These are phyloP conservation scores for Hippocampus zosterae DNA, from an alignment of 2,113 vertebrate species.

Conservation along the genomic window DNA sequence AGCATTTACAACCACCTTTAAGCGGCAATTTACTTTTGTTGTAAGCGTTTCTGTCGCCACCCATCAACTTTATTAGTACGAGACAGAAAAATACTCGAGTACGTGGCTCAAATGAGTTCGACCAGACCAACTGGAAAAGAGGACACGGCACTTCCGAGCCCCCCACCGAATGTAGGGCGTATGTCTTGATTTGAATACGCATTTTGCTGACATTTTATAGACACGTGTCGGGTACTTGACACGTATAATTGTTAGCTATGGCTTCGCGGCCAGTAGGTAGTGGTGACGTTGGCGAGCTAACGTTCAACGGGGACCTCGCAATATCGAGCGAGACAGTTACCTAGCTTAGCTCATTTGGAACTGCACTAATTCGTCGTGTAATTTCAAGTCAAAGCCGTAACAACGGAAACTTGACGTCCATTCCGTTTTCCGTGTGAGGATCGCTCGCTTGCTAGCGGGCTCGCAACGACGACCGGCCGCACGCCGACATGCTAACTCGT, in stretches of 20 bases:
- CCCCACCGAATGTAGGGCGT: no score
- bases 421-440: neutral
- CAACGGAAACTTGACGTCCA: neutral
- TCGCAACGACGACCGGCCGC: slow-evolving; percentile 6
- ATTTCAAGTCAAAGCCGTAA: neutral
- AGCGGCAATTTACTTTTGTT: neutral
- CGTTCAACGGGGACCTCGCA: neutral
- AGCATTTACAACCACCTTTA: neutral
- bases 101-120: neutral
- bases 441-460: neutral
- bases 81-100: neutral
- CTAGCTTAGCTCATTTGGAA: neutral
- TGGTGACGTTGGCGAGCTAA: neutral
- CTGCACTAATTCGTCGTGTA: no score
- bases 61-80: neutral
- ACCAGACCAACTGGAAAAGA: neutral
- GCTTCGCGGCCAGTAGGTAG: neutral
- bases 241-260: neutral
- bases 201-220: fast-evolving
- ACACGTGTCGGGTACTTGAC: neutral
- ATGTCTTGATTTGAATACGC: neutral
- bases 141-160: neutral
- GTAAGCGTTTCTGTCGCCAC: neutral
- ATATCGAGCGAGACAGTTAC: neutral
- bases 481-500: slow-evolving; percentile 43